Base-by-base conservation (phyloP, 2,797 vertebrate genomes). In the Holocentrus rufus region DNA sequence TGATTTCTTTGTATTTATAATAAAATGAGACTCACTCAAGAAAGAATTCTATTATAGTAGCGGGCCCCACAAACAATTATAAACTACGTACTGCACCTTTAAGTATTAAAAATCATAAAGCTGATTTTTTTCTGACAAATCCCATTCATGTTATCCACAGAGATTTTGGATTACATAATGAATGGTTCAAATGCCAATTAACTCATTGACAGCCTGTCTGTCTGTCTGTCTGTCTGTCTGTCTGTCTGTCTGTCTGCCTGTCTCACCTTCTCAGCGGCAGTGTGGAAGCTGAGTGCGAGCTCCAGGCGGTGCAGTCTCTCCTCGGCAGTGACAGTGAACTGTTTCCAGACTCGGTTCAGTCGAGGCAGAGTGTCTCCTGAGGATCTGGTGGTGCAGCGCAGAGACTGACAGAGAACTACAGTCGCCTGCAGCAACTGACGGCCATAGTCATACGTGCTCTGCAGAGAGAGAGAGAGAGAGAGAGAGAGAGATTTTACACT, bases 381-480 rank as follows among this genome's bases (percentile, higher is more conserved):
- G 2, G 97, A 98, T 39, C 97, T 95, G 0, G 97, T 98, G 23
- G 97, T 96, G 53, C 97, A 99, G 74, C 98, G 93, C 87, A 99
- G 90, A 63, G 98, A 99, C 89, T 99, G 97, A 77, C 98, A 99
- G 14, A 99, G 91, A 54, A 99, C 97, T 20, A 99, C 97, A 0
- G 98, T 98, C 36, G 98, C 98, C 93, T 99, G 98, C 30, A 99
- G 94, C 87, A 99, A 89, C 91, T 99, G 97, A 1, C 98, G 95
- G 2, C 98, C 98, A 0, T 99, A 99, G 89, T 99, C 98, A 0
- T 99, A 99, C 2, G 98, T 99, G 87, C 98, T 99, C 98, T 99
- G 85, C 49, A 57, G 7, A 30, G n/a, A n/a, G n/a, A n/a, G n/a
- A n/a, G n/a, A n/a, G n/a, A n/a, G n/a, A n/a, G n/a, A n/a, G n/a